phyloP scores from a whole-genome alignment of 2,888 invertebrate genomes.

The Himalopsyche anomala region DNA sequence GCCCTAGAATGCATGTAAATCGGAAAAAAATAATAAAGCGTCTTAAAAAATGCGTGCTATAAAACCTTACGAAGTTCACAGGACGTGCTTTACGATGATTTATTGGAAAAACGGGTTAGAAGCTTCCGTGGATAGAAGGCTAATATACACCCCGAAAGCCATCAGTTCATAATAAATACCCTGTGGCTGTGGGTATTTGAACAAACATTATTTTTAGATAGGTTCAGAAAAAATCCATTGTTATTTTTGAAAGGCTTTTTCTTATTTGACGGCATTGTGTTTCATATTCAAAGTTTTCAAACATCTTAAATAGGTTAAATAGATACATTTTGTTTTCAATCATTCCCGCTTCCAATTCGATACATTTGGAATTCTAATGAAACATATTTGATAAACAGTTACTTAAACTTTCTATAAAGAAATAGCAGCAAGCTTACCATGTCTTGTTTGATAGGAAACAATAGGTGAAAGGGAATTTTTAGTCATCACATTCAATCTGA shows the following conservation, averaged over 20 bases:
- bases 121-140: not conserved
- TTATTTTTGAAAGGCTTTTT: not conserved
- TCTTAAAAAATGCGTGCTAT: slow-evolving; percentile 41
- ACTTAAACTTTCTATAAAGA: too few relatives aligned
- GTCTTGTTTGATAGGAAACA: too few relatives aligned
- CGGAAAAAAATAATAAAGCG: not conserved
- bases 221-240: not conserved
- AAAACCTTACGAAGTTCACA: slow-evolving; percentile 31
- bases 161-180: not conserved
- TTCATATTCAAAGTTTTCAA: too few relatives aligned
- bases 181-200: not conserved
- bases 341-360: too few relatives aligned
- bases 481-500: too few relatives aligned
- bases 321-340: too few relatives aligned
- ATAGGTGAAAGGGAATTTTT: too few relatives aligned
- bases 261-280: not conserved
- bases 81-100: slow-evolving; percentile 7
- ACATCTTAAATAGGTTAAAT: too few relatives aligned
- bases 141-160: slow-evolving; percentile 16
- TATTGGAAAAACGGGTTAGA: slow-evolving; percentile 32
- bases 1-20: not conserved
- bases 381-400: too few relatives aligned
- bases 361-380: too few relatives aligned
- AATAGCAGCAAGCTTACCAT: too few relatives aligned
- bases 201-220: not conserved